These are phyloP conservation scores for Periophthalmodon schlosseri DNA, from an alignment of 2,113 vertebrate genomes.

Conservation along the genomic window DNA sequence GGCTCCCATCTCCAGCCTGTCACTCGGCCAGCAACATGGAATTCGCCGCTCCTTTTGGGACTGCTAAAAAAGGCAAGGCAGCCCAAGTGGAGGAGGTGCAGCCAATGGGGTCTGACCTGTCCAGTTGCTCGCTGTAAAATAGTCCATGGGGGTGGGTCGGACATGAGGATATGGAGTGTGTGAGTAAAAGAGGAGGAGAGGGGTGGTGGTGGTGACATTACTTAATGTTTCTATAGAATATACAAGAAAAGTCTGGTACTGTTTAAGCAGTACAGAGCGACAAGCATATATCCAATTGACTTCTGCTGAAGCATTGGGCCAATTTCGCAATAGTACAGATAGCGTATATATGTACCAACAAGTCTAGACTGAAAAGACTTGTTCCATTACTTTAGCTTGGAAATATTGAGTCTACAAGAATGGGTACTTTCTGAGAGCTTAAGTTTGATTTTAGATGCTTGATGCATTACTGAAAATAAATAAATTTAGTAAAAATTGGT, in stretches of 20 bases:
- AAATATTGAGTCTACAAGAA: too few species aligned
- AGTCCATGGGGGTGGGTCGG: constrained; percentile 41
- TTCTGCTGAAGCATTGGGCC: neutral
- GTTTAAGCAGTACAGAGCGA: neutral
- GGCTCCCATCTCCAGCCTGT: constrained; percentile 84
- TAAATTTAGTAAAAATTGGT: neutral
- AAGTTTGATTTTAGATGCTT: neutral
- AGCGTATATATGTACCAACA: too few species aligned
- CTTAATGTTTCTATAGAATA: constrained; percentile 47
- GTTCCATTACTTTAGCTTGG: too few species aligned
- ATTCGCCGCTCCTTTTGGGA: constrained; percentile 86
- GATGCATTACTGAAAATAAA: neutral
- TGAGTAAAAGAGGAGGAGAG: neutral
- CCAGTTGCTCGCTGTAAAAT: constrained; percentile 76
- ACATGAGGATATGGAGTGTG: neutral
- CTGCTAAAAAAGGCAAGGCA: constrained; percentile 93
- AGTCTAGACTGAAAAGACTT: too few species aligned
- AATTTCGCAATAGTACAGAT: neutral
- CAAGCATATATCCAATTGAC: neutral
- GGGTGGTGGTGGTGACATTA: constrained; percentile 45
- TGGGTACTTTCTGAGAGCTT: neutral
- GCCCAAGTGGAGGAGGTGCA: constrained; percentile 86
- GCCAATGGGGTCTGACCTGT: constrained; percentile 82
- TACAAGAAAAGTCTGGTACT: constrained; percentile 15
- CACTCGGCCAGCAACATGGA: constrained; percentile 84